Conservation (phyloP, 2,113 vertebrate species). For the Probosciger aterrimus region DNA sequence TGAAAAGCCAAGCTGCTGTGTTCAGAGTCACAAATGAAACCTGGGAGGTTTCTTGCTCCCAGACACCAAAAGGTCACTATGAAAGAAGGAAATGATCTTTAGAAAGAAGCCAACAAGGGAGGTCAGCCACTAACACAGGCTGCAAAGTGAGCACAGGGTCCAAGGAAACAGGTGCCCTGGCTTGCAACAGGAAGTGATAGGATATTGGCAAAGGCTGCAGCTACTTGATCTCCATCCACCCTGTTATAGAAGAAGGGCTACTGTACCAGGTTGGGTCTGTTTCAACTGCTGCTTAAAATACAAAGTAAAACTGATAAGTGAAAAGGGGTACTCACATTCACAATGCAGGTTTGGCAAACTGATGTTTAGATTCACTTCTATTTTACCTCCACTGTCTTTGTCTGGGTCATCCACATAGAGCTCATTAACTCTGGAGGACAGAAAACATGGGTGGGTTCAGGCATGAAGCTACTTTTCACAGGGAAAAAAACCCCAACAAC, state of each 20-base stretch:
- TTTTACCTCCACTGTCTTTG: constrained; percentile 98
- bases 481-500: background rate
- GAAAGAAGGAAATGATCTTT: background rate
- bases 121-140: background rate
- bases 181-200: background rate
- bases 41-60: background rate
- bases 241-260: background rate
- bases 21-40: background rate
- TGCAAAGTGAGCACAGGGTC: background rate
- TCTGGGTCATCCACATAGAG: constrained; percentile 98
- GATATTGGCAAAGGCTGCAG: background rate
- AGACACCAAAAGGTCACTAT: background rate
- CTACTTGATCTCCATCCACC: background rate
- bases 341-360: constrained; percentile 97
- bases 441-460: background rate
- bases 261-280: background rate
- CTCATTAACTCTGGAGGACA: constrained; percentile 88
- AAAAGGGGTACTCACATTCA: constrained; percentile 88
- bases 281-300: background rate
- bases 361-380: constrained; percentile 98
- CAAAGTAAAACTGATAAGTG: background rate
- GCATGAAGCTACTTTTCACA: background rate
- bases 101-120: background rate
- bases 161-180: background rate
- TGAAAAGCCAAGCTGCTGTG: background rate